These are phyloP conservation scores for Neoarius graeffei DNA, from an alignment of 2,113 vertebrate species.

Conservation along the genomic window DNA sequence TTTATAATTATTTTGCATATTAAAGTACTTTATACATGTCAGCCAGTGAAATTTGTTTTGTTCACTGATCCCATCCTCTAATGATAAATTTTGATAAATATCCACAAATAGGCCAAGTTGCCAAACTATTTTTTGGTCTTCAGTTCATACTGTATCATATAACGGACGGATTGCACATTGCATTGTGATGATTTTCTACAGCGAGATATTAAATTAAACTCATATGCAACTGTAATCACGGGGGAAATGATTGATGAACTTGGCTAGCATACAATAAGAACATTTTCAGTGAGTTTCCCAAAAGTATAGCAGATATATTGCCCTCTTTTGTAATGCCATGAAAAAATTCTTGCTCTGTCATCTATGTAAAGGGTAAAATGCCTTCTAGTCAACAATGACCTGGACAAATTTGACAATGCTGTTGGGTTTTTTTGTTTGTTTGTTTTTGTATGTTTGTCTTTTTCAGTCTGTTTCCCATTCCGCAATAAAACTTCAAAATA, in stretches of 20 bases:
- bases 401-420: not conserved
- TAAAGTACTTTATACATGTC: conserved; percentile 31
- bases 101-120: conserved; percentile 48
- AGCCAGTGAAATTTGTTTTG: conserved; percentile 9
- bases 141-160: conserved; percentile 43
- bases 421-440: too few relatives aligned
- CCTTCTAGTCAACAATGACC: not conserved
- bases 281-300: conserved; percentile 29
- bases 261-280: conserved; percentile 43
- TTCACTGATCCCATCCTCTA: conserved; percentile 1
- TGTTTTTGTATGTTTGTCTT: not conserved
- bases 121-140: conserved; percentile 42
- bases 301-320: conserved; percentile 35
- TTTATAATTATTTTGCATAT: conserved; percentile 16
- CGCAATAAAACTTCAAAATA: not conserved
- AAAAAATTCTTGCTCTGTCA: conserved; percentile 3
- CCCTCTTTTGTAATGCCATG: conserved; percentile 11
- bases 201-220: conserved; percentile 50
- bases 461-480: not conserved
- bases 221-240: conserved; percentile 50
- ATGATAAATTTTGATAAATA: conserved; percentile 16
- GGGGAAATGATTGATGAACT: conserved; percentile 53
- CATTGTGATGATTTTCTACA: conserved; percentile 40
- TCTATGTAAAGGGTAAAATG: conserved; percentile 20
- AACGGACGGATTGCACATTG: conserved; percentile 36